phyloP scores from a whole-genome alignment of 2,888 invertebrate species.

The Cephus pygmeus region DNA sequence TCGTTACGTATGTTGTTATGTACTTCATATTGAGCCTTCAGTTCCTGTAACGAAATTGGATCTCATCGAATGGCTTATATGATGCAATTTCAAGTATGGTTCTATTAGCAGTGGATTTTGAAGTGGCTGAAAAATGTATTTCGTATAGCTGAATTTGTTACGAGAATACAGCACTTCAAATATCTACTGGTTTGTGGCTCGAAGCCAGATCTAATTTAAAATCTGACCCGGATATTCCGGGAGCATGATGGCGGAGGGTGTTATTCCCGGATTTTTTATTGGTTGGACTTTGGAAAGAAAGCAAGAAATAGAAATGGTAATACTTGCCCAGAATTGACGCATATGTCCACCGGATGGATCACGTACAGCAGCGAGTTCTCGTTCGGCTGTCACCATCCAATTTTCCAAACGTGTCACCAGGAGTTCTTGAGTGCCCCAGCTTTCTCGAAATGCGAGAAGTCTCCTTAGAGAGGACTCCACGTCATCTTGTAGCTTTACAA shows the following conservation, averaged over 20 bases:
- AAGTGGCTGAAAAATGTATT: background rate
- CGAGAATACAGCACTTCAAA: background rate
- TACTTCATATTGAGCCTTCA: slow-evolving; percentile 88
- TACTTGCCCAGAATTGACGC: slow-evolving; percentile 81
- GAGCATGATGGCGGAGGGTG: background rate
- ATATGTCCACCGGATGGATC: slow-evolving; percentile 78
- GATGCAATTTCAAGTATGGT: background rate
- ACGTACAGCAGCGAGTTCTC: slow-evolving; percentile 75
- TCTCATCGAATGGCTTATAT: background rate
- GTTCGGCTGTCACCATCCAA: slow-evolving; percentile 81
- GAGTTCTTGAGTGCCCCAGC: slow-evolving; percentile 81
- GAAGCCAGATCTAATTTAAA: slow-evolving; percentile 20
- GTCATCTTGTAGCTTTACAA: slow-evolving; percentile 80
- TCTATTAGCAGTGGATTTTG: background rate
- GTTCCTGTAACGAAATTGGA: slow-evolving; percentile 68
- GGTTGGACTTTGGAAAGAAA: background rate
- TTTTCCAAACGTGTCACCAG: slow-evolving; percentile 79
- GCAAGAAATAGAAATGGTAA: background rate
- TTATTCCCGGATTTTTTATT: background rate
- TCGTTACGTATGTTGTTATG: slow-evolving; percentile 82
- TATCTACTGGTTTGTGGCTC: slow-evolving; percentile 9
- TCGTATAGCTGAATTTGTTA: background rate
- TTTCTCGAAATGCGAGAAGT: slow-evolving; percentile 80
- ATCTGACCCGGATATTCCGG: slow-evolving; percentile 16
- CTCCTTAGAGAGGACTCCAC: slow-evolving; percentile 79